Evolutionary conservation across 2,888 invertebrate genomes (phyloP), one percentile per base, ranked within the genome.

Genomic region (Melipona bicolor): DNA sequence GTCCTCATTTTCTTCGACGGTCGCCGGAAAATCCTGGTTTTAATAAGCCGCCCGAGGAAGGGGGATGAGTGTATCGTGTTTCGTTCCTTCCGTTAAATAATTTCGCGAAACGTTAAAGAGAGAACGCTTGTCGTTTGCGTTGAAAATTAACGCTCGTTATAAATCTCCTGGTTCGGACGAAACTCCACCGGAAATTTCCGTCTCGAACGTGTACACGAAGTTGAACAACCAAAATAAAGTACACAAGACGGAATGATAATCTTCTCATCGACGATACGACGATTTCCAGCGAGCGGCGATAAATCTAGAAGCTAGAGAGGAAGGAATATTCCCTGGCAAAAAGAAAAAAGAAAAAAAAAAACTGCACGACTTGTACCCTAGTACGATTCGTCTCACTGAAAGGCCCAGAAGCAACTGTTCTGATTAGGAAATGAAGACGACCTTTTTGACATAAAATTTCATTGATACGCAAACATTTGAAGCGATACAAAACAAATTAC

Each of bases 81-180:
- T 59, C 54, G 49, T 21, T 21, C 32, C 32, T 76, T 52, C 15
- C 81, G 68, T 72, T 72, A 76, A 76, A 83, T 72, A 81, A 81
- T 81, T 68, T 71, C 67, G 68, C 50, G 62, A 36, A 54, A 64
- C 74, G 59, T 82, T 65, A 74, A 79, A 50, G 65, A 19, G n/a
- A 11, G 9, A 11, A 43, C 43, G 43, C 1, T 9, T 43, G 32
- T 79, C 61, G 54, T 74, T 61, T 21, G 61, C 69, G 52, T 21
- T n/a, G 81, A 59, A 59, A 83, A 83, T 83, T 81, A 81, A 68
- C 49, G 70, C 71, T 67, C 65, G 64, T 76, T 76, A 62, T 5
- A 61, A 15, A 70, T 49, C 52, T 24, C 15, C 11, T 21, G 36
- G 1, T 52, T 21, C 21, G 15, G 15, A 15, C 3, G 24, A n/a